phyloP scores from a whole-genome alignment of 53 echinoderm and acorn worm genomes.

The Glandiceps talaboti region DNA sequence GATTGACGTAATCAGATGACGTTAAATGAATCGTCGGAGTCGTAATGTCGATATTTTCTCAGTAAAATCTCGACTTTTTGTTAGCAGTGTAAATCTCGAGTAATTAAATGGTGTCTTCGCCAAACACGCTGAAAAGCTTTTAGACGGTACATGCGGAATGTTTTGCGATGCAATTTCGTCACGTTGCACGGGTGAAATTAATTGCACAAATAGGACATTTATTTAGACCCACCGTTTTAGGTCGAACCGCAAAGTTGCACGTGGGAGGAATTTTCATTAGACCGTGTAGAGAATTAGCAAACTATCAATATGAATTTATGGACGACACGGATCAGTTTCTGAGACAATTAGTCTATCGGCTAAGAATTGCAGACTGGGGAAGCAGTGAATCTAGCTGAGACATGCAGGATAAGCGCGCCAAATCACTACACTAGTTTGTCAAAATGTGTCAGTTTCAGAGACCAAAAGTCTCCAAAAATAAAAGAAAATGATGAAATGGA shows the following conservation, averaged over 20 bases:
- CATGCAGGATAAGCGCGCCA: not conserved
- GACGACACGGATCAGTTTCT: not conserved
- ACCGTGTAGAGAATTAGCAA: not conserved
- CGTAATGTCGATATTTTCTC: not conserved
- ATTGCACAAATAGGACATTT: too few species aligned
- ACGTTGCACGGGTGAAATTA: not conserved
- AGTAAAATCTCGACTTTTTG: not conserved
- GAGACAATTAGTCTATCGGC: not conserved
- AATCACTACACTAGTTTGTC: not conserved
- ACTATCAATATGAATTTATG: not conserved
- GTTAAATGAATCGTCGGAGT: not conserved
- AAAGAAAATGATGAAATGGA: not conserved
- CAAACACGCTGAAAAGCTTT: not conserved
- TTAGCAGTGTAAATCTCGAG: not conserved
- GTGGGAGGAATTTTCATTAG: not conserved
- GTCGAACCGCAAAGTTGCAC: not conserved
- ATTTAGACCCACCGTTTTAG: not conserved
- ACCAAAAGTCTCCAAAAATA: not conserved
- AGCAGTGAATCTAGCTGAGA: not conserved
- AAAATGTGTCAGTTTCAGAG: not conserved
- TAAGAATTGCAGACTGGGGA: not conserved
- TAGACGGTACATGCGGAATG: not conserved
- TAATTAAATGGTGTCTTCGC: not conserved
- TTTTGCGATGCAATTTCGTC: not conserved
- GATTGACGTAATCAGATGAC: not conserved